These are phyloP conservation scores for Ricordea florida DNA, from an alignment of 92 coral and sea anemone genomes.

Conservation along the genomic window DNA sequence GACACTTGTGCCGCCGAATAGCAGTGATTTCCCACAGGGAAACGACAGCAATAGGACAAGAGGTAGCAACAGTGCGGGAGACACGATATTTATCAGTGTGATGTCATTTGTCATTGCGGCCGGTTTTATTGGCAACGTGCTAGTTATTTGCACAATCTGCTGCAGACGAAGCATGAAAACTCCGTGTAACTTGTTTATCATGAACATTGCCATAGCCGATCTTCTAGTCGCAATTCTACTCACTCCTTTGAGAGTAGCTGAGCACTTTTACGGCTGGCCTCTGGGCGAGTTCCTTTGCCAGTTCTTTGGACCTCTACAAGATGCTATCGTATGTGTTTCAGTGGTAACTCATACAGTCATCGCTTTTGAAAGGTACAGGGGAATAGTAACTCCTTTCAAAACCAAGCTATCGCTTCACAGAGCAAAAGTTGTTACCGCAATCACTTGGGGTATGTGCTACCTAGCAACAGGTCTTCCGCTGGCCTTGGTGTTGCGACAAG, in stretches of 20 bases:
- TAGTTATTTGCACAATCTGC: constrained; percentile 58
- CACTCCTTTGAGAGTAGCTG: constrained; percentile 62
- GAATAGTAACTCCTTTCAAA: constrained; percentile 75
- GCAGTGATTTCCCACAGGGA: no score
- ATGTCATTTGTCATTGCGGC: constrained; percentile 39
- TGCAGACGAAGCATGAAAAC: constrained; percentile 60
- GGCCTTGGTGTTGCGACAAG: constrained; percentile 29
- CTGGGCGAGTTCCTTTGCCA: constrained; percentile 76
- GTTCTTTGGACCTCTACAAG: constrained; percentile 68
- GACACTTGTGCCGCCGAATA: no score
- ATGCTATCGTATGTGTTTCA: constrained; percentile 66
- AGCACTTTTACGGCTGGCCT: constrained; percentile 68
- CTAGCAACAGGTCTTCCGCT: constrained; percentile 57
- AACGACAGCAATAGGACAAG: not conserved
- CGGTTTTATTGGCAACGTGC: constrained; percentile 61
- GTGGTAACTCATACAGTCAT: constrained; percentile 77
- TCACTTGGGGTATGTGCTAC: constrained; percentile 52
- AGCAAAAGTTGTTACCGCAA: constrained; percentile 51
- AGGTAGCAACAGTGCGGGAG: not conserved
- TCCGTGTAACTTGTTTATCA: constrained; percentile 66
- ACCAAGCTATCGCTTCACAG: constrained; percentile 36
- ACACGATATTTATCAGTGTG: constrained; percentile 11
- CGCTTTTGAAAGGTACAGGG: constrained; percentile 72
- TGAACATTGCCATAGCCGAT: constrained; percentile 72
- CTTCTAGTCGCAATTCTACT: constrained; percentile 58